Conservation (phyloP, 2,797 vertebrate genomes). For the Fistularia tabacaria region DNA sequence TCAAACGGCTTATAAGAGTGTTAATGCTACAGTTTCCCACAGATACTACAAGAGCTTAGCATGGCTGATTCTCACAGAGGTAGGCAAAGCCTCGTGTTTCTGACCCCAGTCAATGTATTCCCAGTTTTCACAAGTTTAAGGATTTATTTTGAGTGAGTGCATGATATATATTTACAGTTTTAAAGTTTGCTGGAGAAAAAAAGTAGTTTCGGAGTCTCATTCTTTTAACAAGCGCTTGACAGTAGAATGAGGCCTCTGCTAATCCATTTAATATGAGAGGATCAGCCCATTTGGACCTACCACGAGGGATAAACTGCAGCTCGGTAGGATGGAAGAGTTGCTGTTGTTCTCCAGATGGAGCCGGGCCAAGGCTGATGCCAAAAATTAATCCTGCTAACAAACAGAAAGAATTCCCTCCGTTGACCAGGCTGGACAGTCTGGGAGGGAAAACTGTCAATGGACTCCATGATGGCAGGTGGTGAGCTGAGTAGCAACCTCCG, state of each 20-base stretch:
- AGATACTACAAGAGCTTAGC: constrained; percentile 43
- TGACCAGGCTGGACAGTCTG: constrained; percentile 43
- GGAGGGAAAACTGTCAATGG: constrained; percentile 25
- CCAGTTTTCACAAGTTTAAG: background rate
- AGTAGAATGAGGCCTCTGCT: constrained; percentile 53
- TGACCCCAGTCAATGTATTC: constrained; percentile 3
- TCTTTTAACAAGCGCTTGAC: constrained; percentile 42
- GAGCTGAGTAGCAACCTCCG: constrained; percentile 12
- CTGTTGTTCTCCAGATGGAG: constrained; percentile 53
- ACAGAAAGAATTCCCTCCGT: constrained; percentile 48
- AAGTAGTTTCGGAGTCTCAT: constrained; percentile 16
- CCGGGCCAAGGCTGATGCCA: constrained; percentile 37
- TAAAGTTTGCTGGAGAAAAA: constrained; percentile 1
- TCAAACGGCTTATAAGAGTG: constrained; percentile 50
- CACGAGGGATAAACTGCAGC: constrained; percentile 55
- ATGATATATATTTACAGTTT: background rate
- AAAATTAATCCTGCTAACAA: constrained; percentile 47
- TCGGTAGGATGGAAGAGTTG: constrained; percentile 51
- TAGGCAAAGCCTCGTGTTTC: constrained; percentile 23
- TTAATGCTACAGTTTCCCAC: constrained; percentile 69
- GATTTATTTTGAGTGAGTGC: constrained; percentile 4
- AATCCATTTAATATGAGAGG: constrained; percentile 71
- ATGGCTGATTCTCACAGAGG: constrained; percentile 18
- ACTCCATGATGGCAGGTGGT: constrained; percentile 19
- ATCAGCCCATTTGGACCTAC: constrained; percentile 57